Percentiles rank a stretch among this genome's conserved stretches.
phyloP scores from a whole-genome alignment of 2,888 invertebrate genomes.

The Tanytarsus gracilentus region DNA sequence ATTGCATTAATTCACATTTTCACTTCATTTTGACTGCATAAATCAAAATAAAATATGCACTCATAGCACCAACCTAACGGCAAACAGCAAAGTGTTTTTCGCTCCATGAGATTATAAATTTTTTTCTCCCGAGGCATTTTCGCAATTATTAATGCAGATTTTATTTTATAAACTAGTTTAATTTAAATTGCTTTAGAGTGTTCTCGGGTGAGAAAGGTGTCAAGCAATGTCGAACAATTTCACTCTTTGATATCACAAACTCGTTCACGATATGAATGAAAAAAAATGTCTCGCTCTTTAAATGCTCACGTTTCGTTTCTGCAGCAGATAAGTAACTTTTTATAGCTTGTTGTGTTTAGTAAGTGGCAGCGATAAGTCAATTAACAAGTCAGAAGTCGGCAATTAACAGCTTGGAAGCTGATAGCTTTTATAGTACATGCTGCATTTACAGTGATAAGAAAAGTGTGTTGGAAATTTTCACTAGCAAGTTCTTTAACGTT shows the following conservation, averaged over 20 bases:
- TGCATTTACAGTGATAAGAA: too few relatives aligned
- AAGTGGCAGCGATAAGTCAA: background rate
- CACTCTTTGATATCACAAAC: too few relatives aligned
- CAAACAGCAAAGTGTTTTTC: constrained; percentile 17
- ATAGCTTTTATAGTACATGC: too few relatives aligned
- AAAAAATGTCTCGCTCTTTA: background rate
- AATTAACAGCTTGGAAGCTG: too few relatives aligned
- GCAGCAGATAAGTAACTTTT: background rate
- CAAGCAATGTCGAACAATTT: background rate
- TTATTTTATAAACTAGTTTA: background rate
- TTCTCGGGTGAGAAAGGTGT: background rate
- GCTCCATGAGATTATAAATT: background rate
- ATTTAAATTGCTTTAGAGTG: background rate
- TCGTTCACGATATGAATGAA: background rate
- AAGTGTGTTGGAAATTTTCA: background rate
- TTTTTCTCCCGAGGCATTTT: constrained; percentile 7
- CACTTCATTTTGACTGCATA: background rate
- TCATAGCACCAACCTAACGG: constrained; percentile 12
- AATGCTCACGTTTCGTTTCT: background rate
- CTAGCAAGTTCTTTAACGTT: background rate
- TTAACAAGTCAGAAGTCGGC: background rate
- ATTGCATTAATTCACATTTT: background rate
- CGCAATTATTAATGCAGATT: constrained; percentile 17
- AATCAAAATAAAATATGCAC: background rate
- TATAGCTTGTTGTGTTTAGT: background rate